These are phyloP conservation scores for Ornithoptera alexandrae DNA, from an alignment of 2,888 invertebrate species.

Conservation along the genomic window DNA sequence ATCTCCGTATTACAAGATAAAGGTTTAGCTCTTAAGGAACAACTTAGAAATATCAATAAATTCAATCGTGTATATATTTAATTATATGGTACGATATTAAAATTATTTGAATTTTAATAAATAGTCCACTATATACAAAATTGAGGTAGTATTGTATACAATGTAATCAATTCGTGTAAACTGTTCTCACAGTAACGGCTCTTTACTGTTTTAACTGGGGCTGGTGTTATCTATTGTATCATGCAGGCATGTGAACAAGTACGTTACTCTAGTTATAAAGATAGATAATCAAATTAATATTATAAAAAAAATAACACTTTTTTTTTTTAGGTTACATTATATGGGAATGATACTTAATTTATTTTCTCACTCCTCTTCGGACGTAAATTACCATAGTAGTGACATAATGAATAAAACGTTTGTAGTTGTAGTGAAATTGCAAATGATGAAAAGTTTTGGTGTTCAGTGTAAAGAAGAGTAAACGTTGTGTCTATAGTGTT, in stretches of 20 bases:
- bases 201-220: conserved; percentile 7
- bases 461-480: conserved; percentile 33
- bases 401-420: conserved; percentile 19
- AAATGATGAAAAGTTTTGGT: conserved; percentile 3
- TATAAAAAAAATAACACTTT: not conserved
- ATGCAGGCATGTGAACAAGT: conserved; percentile 6
- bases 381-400: conserved; percentile 16
- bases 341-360: not conserved
- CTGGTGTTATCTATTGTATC: not conserved
- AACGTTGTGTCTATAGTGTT: conserved; percentile 33
- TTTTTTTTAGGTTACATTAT: not conserved
- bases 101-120: too few species aligned
- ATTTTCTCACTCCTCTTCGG: conserved; percentile 5
- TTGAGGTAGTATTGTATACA: not conserved
- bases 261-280: not conserved
- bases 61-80: too few species aligned
- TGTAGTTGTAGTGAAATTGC: conserved; percentile 16
- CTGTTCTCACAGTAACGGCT: conserved; percentile 8
- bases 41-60: too few species aligned
- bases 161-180: not conserved
- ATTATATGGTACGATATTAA: too few species aligned
- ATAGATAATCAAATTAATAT: not conserved
- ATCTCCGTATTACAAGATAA: too few species aligned
- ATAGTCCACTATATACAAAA: not conserved
- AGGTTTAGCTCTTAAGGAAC: too few species aligned